Evolutionary conservation across 2,888 invertebrate genomes (phyloP), one percentile per base, ranked within the genome.

Genomic region (Molanna angustata): DNA sequence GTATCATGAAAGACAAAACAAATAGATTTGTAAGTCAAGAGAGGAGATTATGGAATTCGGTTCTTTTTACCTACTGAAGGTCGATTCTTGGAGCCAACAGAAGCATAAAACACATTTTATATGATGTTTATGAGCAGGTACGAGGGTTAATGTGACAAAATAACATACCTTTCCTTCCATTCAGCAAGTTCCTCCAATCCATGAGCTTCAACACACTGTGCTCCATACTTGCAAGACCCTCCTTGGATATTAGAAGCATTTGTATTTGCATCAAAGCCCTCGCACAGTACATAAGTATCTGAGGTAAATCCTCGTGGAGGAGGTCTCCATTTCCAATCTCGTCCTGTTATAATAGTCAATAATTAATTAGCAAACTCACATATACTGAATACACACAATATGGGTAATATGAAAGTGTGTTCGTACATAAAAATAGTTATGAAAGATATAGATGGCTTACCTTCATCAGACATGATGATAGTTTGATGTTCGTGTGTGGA

Each of bases 181-280:
- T 88, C 88, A 18, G 78, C 75, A 6, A 88, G 68, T 66, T 89
- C 89, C 42, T 82, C 84, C 17, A 75, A 67, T 1, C 86, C 85
- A 64, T 89, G 89, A 1, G 89, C 89, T 65, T 85, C 84, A 7
- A 85, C 83, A 66, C 89, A 89, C 63, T 85, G 84, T 42, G 80
- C 78, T 14, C 86, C 87, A 63, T 84, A 83, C 42, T 83, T 77
- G 65, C 88, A 89, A 35, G 72, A 70, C 39, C 78, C 79, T 31
- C 72, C 70, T 58, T 79, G 77, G 32, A 65, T 67, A 17, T 47
- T 41, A 3, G 31, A 20, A 17, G 21, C 18, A 13, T 39, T 39
- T 11, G 52, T 56, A 13, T 33, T 54, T 35, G 61, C 18, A 47
- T 63, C 49, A 67, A 76, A 84, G 63, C 78, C 76, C 61, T 82